These are phyloP conservation scores for Orthosia incerta DNA, from an alignment of 2,888 invertebrate species.

Conservation along the genomic window DNA sequence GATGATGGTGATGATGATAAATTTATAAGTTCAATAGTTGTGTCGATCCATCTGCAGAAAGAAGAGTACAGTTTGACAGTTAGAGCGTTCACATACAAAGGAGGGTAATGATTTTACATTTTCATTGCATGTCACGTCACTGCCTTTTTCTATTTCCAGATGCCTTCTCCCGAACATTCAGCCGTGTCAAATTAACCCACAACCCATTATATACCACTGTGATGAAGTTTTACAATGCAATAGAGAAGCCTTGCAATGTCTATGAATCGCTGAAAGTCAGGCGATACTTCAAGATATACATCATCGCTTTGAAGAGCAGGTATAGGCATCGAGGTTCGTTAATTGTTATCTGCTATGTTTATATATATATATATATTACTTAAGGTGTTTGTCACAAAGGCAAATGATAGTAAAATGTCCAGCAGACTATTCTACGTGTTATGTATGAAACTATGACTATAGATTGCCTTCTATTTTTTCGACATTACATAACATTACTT, in stretches of 20 bases:
- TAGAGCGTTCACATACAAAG: no score
- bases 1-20: no score
- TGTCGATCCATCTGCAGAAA: no score
- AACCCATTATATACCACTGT: conserved; percentile 81
- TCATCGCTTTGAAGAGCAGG: conserved; percentile 82
- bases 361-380: neutral
- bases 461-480: no score
- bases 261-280: conserved; percentile 77
- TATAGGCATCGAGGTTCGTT: conserved; percentile 86
- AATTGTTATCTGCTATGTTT: neutral
- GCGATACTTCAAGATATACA: conserved; percentile 85
- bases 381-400: neutral
- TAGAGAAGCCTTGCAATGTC: conserved; percentile 83
- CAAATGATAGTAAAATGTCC: no score
- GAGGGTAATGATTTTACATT: neutral
- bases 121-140: neutral
- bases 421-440: no score
- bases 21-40: no score
- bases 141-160: conserved; percentile 67
- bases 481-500: no score
- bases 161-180: conserved; percentile 87
- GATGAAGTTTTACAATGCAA: conserved; percentile 83
- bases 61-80: no score
- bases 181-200: conserved; percentile 84
- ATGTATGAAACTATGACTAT: no score